Base-by-base conservation (phyloP, 2,113 vertebrate species). In the Reinhardtius hippoglossoides region DNA sequence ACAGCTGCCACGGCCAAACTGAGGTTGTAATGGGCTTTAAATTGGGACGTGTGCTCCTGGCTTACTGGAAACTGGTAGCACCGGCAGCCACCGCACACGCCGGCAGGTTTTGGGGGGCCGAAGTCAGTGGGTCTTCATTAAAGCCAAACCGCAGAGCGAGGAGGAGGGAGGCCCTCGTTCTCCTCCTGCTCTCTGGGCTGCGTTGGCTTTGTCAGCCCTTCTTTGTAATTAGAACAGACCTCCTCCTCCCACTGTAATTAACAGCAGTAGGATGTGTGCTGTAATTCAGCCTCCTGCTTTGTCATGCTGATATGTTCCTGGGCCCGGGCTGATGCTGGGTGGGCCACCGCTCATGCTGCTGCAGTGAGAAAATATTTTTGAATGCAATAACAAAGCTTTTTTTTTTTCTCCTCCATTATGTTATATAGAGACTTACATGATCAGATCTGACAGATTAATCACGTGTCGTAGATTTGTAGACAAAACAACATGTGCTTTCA, bases 181-280 rank as follows among this genome's bases (percentile, higher is more conserved):
- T 62, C 62, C 56, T 44, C 63, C 44, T 26, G 68, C 81, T 80
- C 86, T 67, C 70, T 72, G 71, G 73, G 84, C 81, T 69, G 81
- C 26, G 20, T 44, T 68, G 64, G 84, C 86, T 86, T 85, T 56
- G 83, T 91, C 92, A 82, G 89, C 84, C 84, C 78, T 88, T 86
- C 90, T 85, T 83, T 89, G 85, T 90, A 91, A 93, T 93, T 91
- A 92, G 68, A 85, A 82, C 66, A 80, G 83, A 86, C 81, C 75
- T 84, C 86, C 82, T 77, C 78, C 81, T 80, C 70, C 84, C 75
- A 56, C 77, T 79, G 76, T 91, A 92, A 92, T 91, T 90, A 91
- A 86, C 88, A 88, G 77, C 68, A 81, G 85, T 74, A 76, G 83
- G 81, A 86, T 80, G 84, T 84, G 74, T 89, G 76, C 67, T 77